phyloP scores from a whole-genome alignment of 2,113 vertebrate genomes.

The Anguilla rostrata region DNA sequence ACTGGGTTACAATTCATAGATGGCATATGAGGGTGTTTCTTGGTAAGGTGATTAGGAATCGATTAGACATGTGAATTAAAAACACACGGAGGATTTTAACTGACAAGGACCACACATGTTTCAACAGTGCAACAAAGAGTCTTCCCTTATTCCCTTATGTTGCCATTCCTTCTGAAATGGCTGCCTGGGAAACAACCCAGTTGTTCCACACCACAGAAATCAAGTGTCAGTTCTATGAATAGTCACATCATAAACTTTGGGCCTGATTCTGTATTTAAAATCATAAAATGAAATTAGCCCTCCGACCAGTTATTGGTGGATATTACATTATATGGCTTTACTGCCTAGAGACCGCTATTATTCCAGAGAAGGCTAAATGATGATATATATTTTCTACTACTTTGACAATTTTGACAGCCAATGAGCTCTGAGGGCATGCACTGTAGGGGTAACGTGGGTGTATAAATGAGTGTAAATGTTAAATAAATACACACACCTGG shows the following conservation, averaged over 20 bases:
- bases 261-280: too few relatives aligned
- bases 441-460: neutral
- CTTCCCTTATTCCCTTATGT: neutral
- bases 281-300: too few relatives aligned
- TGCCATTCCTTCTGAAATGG: neutral
- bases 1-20: neutral
- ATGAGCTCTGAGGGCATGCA: neutral
- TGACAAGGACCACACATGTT: neutral
- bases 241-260: too few relatives aligned
- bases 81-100: too few relatives aligned
- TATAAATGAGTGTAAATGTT: neutral
- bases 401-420: neutral
- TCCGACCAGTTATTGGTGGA: too few relatives aligned
- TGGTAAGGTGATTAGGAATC: neutral
- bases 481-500: neutral
- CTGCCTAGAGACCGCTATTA: too few relatives aligned
- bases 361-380: neutral
- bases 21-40: neutral
- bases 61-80: neutral
- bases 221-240: neutral
- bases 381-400: neutral
- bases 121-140: neutral
- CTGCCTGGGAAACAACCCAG: neutral
- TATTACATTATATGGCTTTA: too few relatives aligned
- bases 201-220: neutral